phyloP scores from a whole-genome alignment of 2,113 vertebrate genomes.

The Microtus richardsoni region DNA sequence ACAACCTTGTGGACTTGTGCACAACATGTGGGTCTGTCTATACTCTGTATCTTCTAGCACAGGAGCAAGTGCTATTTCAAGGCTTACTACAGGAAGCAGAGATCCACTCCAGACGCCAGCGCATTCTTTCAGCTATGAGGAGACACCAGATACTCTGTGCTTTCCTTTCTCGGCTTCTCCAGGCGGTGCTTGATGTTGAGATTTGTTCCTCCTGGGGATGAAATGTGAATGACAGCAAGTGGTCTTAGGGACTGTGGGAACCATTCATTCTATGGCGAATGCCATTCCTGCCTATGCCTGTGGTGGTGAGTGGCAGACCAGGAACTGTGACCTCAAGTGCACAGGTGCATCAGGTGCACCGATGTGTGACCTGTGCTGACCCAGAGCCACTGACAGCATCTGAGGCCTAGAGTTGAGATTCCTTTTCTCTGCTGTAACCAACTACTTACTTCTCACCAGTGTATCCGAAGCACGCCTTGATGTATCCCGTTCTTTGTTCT shows the following conservation, averaged over 20 bases:
- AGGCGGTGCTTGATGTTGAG: slow-evolving; percentile 52
- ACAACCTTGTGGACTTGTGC: not conserved
- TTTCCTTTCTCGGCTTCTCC: slow-evolving; percentile 18
- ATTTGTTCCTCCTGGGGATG: slow-evolving; percentile 62
- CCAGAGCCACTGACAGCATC: not conserved
- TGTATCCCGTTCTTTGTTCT: not conserved
- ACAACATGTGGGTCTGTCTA: not conserved
- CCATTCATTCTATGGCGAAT: slow-evolving; percentile 71
- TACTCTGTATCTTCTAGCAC: not conserved
- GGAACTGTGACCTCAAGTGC: slow-evolving; percentile 40
- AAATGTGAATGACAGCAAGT: slow-evolving; percentile 76
- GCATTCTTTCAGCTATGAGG: not conserved
- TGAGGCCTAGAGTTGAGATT: not conserved
- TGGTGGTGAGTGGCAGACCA: not conserved
- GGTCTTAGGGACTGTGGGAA: slow-evolving; percentile 64
- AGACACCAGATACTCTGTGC: not conserved
- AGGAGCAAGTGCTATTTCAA: not conserved
- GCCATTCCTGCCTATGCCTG: slow-evolving; percentile 57
- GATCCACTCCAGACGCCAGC: not conserved
- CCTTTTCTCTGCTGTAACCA: not conserved
- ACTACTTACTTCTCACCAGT: not conserved
- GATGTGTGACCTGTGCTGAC: not conserved
- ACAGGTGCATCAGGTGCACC: slow-evolving; percentile 47
- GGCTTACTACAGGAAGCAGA: not conserved
- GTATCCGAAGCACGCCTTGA: not conserved